These are phyloP conservation scores for Chrysocyon brachyurus DNA, from an alignment of 2,797 vertebrate species.

Conservation along the genomic window DNA sequence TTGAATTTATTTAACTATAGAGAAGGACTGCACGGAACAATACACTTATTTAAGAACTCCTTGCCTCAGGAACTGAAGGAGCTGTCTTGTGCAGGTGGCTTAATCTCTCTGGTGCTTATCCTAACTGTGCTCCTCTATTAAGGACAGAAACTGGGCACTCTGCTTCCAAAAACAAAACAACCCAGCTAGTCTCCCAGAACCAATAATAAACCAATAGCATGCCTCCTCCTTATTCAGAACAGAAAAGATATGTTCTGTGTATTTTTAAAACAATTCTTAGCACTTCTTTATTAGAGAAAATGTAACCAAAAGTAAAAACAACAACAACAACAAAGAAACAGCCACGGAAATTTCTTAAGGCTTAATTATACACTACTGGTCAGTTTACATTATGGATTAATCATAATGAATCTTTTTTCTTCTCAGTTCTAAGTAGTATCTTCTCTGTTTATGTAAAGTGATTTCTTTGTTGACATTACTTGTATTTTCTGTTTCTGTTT, in stretches of 20 bases:
- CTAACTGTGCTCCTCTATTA: slow-evolving; percentile 49
- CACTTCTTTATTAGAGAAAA: slow-evolving; percentile 47
- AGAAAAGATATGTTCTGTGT: background rate
- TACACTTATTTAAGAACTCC: slow-evolving; percentile 65
- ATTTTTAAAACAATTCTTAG: slow-evolving; percentile 27
- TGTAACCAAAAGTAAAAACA: background rate
- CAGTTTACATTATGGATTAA: slow-evolving; percentile 31
- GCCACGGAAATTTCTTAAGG: slow-evolving; percentile 46
- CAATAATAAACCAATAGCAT: slow-evolving; percentile 17
- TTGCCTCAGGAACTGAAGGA: slow-evolving; percentile 69
- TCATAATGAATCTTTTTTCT: background rate
- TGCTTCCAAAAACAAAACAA: slow-evolving; percentile 20
- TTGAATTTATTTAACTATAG: slow-evolving; percentile 73
- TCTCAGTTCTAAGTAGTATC: background rate
- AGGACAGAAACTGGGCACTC: slow-evolving; percentile 50
- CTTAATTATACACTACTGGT: background rate
- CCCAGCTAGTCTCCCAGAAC: slow-evolving; percentile 12
- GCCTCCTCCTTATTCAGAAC: background rate
- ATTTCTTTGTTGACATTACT: slow-evolving; percentile 40
- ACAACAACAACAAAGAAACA: background rate
- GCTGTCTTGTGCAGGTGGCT: slow-evolving; percentile 80
- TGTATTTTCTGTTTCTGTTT: slow-evolving; percentile 54
- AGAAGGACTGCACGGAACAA: slow-evolving; percentile 72
- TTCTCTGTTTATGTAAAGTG: slow-evolving; percentile 48
- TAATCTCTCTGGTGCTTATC: slow-evolving; percentile 31